Evolutionary conservation across 92 coral and sea anemone genomes (phyloP).

Genomic region (Paramuricea clavata): DNA sequence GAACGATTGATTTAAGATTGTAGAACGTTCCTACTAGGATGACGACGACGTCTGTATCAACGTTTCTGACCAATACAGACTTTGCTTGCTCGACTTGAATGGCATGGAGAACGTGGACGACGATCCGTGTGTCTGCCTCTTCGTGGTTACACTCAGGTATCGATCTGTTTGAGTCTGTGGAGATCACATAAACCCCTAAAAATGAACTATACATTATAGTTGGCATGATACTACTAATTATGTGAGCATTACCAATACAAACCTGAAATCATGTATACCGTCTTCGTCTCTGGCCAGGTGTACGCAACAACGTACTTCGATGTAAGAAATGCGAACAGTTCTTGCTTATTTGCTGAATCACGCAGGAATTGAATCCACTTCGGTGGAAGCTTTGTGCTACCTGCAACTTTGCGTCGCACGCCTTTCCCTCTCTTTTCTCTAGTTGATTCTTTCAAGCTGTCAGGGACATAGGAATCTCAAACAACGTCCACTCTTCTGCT

Average conservation of each 20-base stretch:
- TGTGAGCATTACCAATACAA: too few relatives aligned
- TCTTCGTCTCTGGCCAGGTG: background rate
- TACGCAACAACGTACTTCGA: background rate
- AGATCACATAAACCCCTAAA: background rate
- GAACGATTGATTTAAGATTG: background rate
- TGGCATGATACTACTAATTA: too few relatives aligned
- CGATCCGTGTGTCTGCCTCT: slow-evolving; percentile 51
- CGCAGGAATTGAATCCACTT: slow-evolving; percentile 50
- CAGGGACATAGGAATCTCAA: slow-evolving; percentile 39
- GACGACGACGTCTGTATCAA: slow-evolving; percentile 57
- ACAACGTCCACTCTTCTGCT: slow-evolving; percentile 22
- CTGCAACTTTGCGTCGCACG: slow-evolving; percentile 57
- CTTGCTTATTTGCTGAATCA: slow-evolving; percentile 54
- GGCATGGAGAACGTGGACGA: slow-evolving; percentile 51
- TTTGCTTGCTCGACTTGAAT: background rate
- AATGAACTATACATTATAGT: too few relatives aligned
- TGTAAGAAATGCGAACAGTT: background rate
- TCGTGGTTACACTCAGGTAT: slow-evolving; percentile 53
- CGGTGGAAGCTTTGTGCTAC: slow-evolving; percentile 50
- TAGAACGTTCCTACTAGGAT: slow-evolving; percentile 30
- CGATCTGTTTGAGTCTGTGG: background rate
- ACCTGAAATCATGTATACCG: too few relatives aligned
- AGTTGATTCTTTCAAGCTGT: slow-evolving; percentile 53
- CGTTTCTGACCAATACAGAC: slow-evolving; percentile 15
- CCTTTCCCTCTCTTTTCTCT: slow-evolving; percentile 65